Conservation (phyloP, 2,888 invertebrate species). For the Patella caerulea region DNA sequence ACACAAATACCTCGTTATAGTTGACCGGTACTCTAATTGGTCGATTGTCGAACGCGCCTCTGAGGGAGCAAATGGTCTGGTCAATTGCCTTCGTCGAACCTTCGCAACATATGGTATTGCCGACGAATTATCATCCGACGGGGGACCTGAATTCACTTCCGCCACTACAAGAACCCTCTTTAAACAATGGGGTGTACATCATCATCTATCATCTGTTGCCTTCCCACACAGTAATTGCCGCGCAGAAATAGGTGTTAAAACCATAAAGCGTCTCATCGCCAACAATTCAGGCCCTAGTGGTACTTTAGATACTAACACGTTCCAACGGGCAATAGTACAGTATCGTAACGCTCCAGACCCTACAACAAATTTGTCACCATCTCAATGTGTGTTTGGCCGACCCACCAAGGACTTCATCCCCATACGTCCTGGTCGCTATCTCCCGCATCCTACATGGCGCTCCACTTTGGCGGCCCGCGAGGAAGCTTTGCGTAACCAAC, state of each 20-base stretch:
- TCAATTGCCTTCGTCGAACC: conserved; percentile 37
- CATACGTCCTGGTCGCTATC: background rate
- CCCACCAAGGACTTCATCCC: conserved; percentile 20
- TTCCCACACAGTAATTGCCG: conserved; percentile 51
- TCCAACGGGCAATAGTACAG: conserved; percentile 46
- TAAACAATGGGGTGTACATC: conserved; percentile 48
- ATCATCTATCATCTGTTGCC: conserved; percentile 50
- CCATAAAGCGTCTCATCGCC: conserved; percentile 48
- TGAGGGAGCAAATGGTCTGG: conserved; percentile 38
- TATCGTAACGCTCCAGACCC: conserved; percentile 34
- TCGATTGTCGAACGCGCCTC: conserved; percentile 28
- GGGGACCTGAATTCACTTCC: conserved; percentile 47
- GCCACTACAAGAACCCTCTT: conserved; percentile 41
- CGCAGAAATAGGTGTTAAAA: conserved; percentile 51
- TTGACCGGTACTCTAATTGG: conserved; percentile 47
- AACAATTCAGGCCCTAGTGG: conserved; percentile 48
- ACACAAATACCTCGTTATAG: conserved; percentile 39
- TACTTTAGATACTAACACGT: conserved; percentile 42
- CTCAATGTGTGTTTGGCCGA: conserved; percentile 22
- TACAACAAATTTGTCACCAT: background rate
- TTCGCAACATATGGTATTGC: conserved; percentile 48
- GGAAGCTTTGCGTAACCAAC: conserved; percentile 44
- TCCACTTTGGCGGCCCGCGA: conserved; percentile 36
- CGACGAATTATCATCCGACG: conserved; percentile 48
- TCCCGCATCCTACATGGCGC: conserved; percentile 29